These are phyloP conservation scores for Megalops atlanticus DNA, from an alignment of 2,113 vertebrate genomes.

Conservation along the genomic window DNA sequence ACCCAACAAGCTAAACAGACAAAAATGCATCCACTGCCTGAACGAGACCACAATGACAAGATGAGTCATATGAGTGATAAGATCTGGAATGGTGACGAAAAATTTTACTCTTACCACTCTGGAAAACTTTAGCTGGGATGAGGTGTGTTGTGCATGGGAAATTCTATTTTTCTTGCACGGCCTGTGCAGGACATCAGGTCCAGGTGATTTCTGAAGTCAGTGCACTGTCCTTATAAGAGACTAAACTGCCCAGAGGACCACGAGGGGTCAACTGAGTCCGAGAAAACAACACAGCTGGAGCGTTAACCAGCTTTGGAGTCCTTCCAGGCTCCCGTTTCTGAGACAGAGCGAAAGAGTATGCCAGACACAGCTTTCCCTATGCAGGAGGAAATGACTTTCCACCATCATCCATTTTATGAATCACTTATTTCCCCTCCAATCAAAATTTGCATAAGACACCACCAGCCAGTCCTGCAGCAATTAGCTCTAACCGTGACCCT, in stretches of 20 bases:
- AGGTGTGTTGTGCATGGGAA: not conserved
- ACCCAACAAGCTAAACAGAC: not conserved
- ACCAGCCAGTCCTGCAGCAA: no score
- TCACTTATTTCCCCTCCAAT: no score
- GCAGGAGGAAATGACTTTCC: no score
- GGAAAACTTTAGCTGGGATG: not conserved
- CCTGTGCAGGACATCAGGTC: not conserved
- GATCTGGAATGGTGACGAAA: slow-evolving; percentile 32
- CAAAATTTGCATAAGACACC: not conserved
- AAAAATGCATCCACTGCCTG: not conserved
- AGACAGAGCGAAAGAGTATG: no score
- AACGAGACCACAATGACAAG: not conserved
- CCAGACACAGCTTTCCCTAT: not conserved
- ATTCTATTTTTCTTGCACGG: no score
- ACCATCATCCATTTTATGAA: no score
- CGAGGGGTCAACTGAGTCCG: not conserved
- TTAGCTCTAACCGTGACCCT: no score
- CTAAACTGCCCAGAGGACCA: not conserved
- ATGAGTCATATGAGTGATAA: slow-evolving; percentile 35
- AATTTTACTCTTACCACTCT: slow-evolving; percentile 46
- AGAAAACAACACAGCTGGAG: not conserved
- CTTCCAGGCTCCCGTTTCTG: no score
- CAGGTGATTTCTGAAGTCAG: not conserved
- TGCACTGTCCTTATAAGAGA: not conserved
- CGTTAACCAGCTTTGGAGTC: not conserved